Conservation (phyloP, 2,888 invertebrate species). For the Herminia tarsipennalis region DNA sequence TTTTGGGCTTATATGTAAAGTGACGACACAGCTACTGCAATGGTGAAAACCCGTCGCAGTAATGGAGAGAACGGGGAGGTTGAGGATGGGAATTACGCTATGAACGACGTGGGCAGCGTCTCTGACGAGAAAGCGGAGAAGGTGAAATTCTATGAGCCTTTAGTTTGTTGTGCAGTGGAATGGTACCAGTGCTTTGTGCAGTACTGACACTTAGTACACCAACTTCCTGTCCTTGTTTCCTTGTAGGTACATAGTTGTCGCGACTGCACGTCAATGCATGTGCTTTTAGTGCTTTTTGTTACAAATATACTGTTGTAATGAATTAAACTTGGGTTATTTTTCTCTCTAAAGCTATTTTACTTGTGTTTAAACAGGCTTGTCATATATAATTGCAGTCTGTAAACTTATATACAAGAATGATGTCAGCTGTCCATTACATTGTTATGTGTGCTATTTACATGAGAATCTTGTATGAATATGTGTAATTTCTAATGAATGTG, state of each 20-base stretch:
- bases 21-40: conserved; percentile 69
- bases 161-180: conserved; percentile 52
- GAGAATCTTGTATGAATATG: conserved; percentile 2
- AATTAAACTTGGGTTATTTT: conserved; percentile 15
- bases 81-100: conserved; percentile 78
- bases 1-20: conserved; percentile 64
- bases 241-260: conserved; percentile 44
- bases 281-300: conserved; percentile 53
- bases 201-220: conserved; percentile 52
- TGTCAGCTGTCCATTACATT: conserved; percentile 22
- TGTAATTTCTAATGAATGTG: conserved; percentile 8
- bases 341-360: neutral
- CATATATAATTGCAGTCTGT: neutral
- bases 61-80: conserved; percentile 83
- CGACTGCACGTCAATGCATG: conserved; percentile 70
- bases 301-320: conserved; percentile 21
- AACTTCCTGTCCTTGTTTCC: conserved; percentile 70
- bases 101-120: conserved; percentile 80
- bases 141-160: conserved; percentile 72
- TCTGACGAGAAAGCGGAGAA: conserved; percentile 84
- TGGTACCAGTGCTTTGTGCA: conserved; percentile 57
- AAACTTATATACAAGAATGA: neutral
- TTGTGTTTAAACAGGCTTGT: neutral
- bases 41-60: conserved; percentile 86
- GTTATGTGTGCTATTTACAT: conserved; percentile 5